Base-by-base conservation (phyloP, 2,888 invertebrate species). In the Scaptomyza flava region DNA sequence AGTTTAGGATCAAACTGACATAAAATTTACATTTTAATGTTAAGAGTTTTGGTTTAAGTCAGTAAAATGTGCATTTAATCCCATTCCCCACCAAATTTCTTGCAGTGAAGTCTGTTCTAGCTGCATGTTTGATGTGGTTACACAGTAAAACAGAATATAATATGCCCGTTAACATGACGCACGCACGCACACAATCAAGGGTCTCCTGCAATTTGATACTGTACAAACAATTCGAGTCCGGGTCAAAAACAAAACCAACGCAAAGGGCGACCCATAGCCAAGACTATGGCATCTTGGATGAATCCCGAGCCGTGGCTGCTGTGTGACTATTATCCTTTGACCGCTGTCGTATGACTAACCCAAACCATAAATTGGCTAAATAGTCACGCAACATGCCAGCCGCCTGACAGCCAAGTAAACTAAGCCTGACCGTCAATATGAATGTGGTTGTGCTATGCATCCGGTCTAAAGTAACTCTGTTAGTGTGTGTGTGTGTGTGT, bases 281-380 rank as follows among this genome's bases (percentile, higher is more conserved):
- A 73, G 74, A 38, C 62, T 30, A 46, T 50, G 50, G 50, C 50
- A 41, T 52, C 34, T 73, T 34, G 41, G 54, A 54, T 57, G 58
- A 17, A 54, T 51, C 52, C 47, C 52, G 54, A 31, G 47, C 72
- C 45, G 75, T 42, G 66, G 63, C 68, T 68, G 65, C 74, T 57
- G 64, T 65, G 66, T 69, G 74, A 79, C 87, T 89, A 87, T 89
- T 89, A 89, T 89, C 89, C 87, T 89, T 89, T 89, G 89, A 85
- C 87, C 87, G 72, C 73, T 75, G 64, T 72, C 78, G 66, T 74
- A 68, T 74, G 64, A 58, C 69, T 68, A 83, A 75, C 87, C 86
- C 77, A 74, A 81, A 71, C 89, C 87, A 89, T 89, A 90, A 89
- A 90, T 87, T 85, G 89, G 89, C 84, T 87, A 79, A 87, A 88